A percentile compares a stretch with the other conserved stretches of the same genome.
Conservation (phyloP, 2,888 invertebrate genomes). For the Limnephilus lunatus region DNA sequence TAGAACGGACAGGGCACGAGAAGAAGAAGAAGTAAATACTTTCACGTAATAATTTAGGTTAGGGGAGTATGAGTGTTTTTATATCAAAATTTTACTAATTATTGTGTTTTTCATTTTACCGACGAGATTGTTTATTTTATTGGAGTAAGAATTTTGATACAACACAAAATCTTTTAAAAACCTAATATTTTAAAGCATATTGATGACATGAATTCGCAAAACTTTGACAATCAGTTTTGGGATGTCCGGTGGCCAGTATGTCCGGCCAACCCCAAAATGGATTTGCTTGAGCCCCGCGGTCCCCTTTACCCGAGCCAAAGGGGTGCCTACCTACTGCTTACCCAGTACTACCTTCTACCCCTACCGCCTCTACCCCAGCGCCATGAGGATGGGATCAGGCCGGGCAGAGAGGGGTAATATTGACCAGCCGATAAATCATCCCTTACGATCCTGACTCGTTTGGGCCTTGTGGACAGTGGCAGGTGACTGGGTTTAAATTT, state of each 20-base stretch:
- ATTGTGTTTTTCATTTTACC: too few relatives aligned
- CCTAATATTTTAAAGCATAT: background rate
- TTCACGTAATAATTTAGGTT: too few relatives aligned
- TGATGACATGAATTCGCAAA: background rate
- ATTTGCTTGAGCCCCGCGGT: conserved; percentile 52
- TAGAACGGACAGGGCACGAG: too few relatives aligned
- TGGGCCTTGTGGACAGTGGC: conserved; percentile 16
- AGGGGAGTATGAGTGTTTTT: too few relatives aligned
- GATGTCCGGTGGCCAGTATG: conserved; percentile 39
- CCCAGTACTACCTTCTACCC: background rate
- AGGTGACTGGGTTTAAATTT: conserved; percentile 11
- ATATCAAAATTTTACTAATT: too few relatives aligned
- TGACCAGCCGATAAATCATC: conserved; percentile 58
- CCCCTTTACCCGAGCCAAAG: conserved; percentile 23
- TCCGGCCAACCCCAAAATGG: conserved; percentile 63
- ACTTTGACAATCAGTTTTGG: background rate
- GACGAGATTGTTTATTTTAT: too few relatives aligned
- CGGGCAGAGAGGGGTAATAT: conserved; percentile 18
- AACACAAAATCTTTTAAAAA: too few relatives aligned
- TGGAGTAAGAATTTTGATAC: too few relatives aligned
- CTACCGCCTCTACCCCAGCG: background rate
- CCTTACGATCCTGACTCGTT: conserved; percentile 55
- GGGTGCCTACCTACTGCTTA: background rate
- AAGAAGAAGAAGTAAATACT: too few relatives aligned
- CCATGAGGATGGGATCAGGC: background rate